Percentiles rank a stretch among this genome's conserved stretches.
These are phyloP conservation scores for Coronaproctus castanopsis DNA, from an alignment of 2,888 invertebrate genomes.

Conservation along the genomic window DNA sequence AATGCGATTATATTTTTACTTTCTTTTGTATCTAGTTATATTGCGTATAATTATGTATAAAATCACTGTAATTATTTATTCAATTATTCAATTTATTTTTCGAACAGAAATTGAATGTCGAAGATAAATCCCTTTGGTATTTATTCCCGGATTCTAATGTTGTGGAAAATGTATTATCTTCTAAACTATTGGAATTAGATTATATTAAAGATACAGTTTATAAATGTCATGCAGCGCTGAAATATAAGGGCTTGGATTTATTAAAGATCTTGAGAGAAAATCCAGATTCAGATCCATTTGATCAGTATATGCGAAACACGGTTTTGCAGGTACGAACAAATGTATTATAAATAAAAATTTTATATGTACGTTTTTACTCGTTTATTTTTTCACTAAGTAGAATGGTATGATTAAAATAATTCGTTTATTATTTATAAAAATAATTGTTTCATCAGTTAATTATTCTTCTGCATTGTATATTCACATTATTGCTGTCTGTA, in stretches of 20 bases:
- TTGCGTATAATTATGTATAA: too few relatives aligned
- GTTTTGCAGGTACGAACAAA: not conserved
- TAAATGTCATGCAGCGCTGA: not conserved
- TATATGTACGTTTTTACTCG: too few relatives aligned
- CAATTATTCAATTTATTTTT: not conserved
- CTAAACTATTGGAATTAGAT: not conserved
- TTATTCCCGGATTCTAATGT: not conserved
- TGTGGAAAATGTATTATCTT: not conserved
- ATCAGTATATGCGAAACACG: not conserved
- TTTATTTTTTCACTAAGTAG: too few relatives aligned
- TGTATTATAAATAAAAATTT: too few relatives aligned
- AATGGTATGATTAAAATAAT: too few relatives aligned
- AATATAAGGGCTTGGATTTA: not conserved
- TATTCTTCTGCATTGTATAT: too few relatives aligned
- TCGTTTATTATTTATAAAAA: too few relatives aligned
- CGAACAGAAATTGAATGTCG: not conserved
- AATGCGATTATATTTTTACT: too few relatives aligned
- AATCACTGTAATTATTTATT: too few relatives aligned
- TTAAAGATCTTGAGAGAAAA: not conserved
- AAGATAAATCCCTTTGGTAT: not conserved
- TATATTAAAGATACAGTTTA: not conserved
- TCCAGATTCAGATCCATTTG: not conserved
- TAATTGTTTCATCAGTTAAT: too few relatives aligned
- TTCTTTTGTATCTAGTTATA: too few relatives aligned
- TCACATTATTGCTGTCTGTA: too few relatives aligned